phyloP scores from a whole-genome alignment of 2,888 invertebrate species.

The Pinctada fucata region DNA sequence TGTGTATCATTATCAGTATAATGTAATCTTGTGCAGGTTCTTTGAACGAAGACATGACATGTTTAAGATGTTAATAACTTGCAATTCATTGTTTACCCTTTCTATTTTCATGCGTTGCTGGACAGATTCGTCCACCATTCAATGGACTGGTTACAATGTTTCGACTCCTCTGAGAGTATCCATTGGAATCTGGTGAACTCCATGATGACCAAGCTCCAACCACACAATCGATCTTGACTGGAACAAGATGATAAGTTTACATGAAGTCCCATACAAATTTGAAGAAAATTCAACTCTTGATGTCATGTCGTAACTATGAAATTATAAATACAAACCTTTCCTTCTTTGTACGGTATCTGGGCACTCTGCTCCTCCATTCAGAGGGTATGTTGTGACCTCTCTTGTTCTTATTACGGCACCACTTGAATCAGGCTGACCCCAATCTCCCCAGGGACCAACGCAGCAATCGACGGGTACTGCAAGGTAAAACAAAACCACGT shows the following conservation, averaged over 20 bases:
- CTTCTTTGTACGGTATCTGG: slow-evolving; percentile 7
- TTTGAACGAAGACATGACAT: no score
- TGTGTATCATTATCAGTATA: slow-evolving; percentile 4
- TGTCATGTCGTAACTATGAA: no score
- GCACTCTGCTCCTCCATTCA: slow-evolving; percentile 17
- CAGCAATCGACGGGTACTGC: slow-evolving; percentile 17
- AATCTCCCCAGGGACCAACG: slow-evolving; percentile 21
- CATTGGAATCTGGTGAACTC: slow-evolving; percentile 3
- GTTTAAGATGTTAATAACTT: no score
- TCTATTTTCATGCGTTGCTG: slow-evolving; percentile 9
- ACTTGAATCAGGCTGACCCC: not conserved
- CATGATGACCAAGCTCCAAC: slow-evolving; percentile 21
- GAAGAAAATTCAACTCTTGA: no score
- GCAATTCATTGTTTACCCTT: slow-evolving; percentile 5
- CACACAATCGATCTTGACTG: slow-evolving; percentile 25
- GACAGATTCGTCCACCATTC: slow-evolving; percentile 22
- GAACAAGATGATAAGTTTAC: not conserved
- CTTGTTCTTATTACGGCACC: slow-evolving; percentile 1
- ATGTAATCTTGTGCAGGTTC: not conserved
- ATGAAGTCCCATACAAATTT: no score
- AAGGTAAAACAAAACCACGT: not conserved
- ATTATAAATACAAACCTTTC: not conserved
- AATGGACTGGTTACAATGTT: slow-evolving; percentile 10
- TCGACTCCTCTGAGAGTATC: slow-evolving; percentile 8
- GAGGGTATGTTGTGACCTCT: slow-evolving; percentile 14